These are phyloP conservation scores for Antitype chi DNA, from an alignment of 2,888 invertebrate species.

Conservation along the genomic window DNA sequence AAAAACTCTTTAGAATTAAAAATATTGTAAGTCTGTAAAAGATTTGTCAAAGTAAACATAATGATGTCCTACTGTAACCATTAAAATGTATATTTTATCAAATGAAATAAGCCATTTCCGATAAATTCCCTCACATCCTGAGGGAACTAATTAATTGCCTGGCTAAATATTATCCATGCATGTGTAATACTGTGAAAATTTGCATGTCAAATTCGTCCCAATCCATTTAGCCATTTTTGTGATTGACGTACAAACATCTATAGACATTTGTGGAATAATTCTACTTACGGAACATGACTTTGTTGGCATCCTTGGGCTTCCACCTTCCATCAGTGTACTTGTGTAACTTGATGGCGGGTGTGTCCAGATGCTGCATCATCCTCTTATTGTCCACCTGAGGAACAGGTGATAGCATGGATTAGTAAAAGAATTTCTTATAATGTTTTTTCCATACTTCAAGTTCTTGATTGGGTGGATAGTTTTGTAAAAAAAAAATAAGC, in stretches of 20 bases:
- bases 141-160: neutral
- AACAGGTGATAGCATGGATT: neutral
- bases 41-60: neutral
- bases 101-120: neutral
- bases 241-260: neutral
- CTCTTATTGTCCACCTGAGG: slow-evolving; percentile 95
- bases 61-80: neutral
- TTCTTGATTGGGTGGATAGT: neutral
- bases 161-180: too few species aligned
- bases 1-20: too few species aligned
- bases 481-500: neutral
- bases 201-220: neutral
- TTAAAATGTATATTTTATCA: neutral
- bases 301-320: slow-evolving; percentile 87
- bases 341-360: slow-evolving; percentile 94
- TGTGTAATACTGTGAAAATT: too few species aligned
- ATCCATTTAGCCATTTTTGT: neutral
- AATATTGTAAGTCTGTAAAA: neutral
- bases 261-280: neutral
- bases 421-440: neutral
- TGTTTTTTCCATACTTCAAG: neutral
- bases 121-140: neutral
- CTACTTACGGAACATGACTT: slow-evolving; percentile 83
- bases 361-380: slow-evolving; percentile 92
- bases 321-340: slow-evolving; percentile 95